Percentiles rank a stretch among this genome's conserved stretches.
These are phyloP conservation scores for Drosophila borborema DNA, from an alignment of 2,888 invertebrate species.

Conservation along the genomic window DNA sequence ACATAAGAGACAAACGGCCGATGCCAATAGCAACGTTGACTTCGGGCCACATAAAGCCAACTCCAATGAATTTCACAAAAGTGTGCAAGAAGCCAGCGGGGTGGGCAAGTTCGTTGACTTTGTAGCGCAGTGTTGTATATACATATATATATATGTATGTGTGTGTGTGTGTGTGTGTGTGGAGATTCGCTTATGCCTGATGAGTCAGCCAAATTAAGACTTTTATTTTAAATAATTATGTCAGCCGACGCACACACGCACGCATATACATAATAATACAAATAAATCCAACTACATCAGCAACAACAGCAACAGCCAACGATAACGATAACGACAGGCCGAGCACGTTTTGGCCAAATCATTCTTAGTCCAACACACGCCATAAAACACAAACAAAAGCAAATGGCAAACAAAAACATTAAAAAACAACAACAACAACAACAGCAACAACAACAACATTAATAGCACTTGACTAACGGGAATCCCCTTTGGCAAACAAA, in stretches of 20 bases:
- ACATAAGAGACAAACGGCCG: conserved; percentile 33
- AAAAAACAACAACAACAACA: no score
- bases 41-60: conserved; percentile 2
- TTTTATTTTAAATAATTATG: conserved; percentile 75
- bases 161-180: no score
- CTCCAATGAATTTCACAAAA: conserved; percentile 67
- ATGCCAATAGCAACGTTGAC: conserved; percentile 26
- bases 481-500: conserved; percentile 21
- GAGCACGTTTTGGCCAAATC: conserved; percentile 50
- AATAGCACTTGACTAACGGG: conserved; percentile 34
- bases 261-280: conserved; percentile 21
- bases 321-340: conserved; percentile 48
- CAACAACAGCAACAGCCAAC: conserved; percentile 17
- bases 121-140: no score
- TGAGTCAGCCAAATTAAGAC: conserved; percentile 70
- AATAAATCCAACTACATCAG: not conserved
- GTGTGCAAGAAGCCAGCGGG: conserved; percentile 51
- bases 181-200: conserved; percentile 37
- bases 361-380: conserved; percentile 5
- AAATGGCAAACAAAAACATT: not conserved
- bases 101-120: conserved; percentile 70
- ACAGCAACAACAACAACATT: not conserved
- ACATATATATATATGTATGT: no score
- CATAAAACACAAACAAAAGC: not conserved
- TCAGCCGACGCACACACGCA: conserved; percentile 53